phyloP scores from a whole-genome alignment of 2,888 invertebrate genomes.

The Hirtodrosophila cameraria region DNA sequence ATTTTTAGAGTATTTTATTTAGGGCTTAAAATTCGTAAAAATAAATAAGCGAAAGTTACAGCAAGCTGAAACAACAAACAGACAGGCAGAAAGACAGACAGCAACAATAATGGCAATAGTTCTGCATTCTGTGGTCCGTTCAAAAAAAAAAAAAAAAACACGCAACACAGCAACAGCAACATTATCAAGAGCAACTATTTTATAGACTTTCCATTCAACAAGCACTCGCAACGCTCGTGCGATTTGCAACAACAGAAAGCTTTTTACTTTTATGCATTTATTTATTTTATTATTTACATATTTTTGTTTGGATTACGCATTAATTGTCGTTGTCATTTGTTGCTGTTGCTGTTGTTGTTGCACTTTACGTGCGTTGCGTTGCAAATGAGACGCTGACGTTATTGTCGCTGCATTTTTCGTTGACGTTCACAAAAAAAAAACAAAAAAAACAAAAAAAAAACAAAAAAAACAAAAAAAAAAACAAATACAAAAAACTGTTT shows the following conservation, averaged over 20 bases:
- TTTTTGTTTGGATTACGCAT: slow-evolving; percentile 39
- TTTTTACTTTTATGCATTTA: slow-evolving; percentile 57
- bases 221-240: slow-evolving; percentile 51
- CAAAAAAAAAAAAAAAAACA: no score
- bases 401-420: slow-evolving; percentile 44
- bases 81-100: no score
- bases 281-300: slow-evolving; percentile 65
- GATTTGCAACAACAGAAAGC: slow-evolving; percentile 33
- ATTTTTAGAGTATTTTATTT: neutral
- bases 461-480: neutral
- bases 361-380: slow-evolving; percentile 56
- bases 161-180: slow-evolving; percentile 14
- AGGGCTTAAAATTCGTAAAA: slow-evolving; percentile 12
- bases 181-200: slow-evolving; percentile 17
- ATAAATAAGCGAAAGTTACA: slow-evolving; percentile 54
- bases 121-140: slow-evolving; percentile 21
- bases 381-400: slow-evolving; percentile 53
- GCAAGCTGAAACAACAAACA: no score
- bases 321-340: slow-evolving; percentile 27
- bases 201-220: slow-evolving; percentile 47
- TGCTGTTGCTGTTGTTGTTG: slow-evolving; percentile 29
- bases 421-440: slow-evolving; percentile 39
- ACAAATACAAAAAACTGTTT: slow-evolving; percentile 26
- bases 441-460: slow-evolving; percentile 1
- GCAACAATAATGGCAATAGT: slow-evolving; percentile 23